Base-by-base conservation (phyloP, 2,888 invertebrate genomes). In the Archaeoteleia sp. region DNA sequence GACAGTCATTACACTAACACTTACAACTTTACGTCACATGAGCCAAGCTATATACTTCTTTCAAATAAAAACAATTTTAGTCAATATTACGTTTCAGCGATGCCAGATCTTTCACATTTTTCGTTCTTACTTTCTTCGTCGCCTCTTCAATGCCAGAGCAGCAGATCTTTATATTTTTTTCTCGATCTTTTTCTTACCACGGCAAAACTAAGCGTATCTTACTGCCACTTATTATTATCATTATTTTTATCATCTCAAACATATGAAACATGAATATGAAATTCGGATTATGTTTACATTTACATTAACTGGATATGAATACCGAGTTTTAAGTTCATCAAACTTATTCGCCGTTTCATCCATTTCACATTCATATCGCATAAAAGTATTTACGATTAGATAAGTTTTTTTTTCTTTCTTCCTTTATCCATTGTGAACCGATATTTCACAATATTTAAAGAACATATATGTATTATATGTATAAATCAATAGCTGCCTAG, bases 1-100 rank as follows among this genome's bases (percentile, higher is more conserved):
- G 35, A 58, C 58, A 54, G 42, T 32, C 43, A 71, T 69, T 20
- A 76, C 80, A 79, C 78, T 75, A 77, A 73, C 80, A 80, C 78
- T 79, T 78, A 77, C 68, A 71, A 71, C 71, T 58, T 71, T 73
- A 74, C 67, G 67, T 73, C 71, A 70, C 77, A 72, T 71, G 70
- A 75, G 61, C 45, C 60, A 67, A 68, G 27, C 48, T 62, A 68
- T 27, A 51, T 58, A 54, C 65, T 51, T 71, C 13, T 20, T 37
- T 53, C 37, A 60, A 48, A 57, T 48, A 29, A 45, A 54, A 43
- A 51, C 43, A 40, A 39, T 27, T 9, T 14, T 35, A 8, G 12
- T 34, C 14, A 40, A 13, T 10, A 6, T 13, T 12, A 5, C 25
- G 3, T 40, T 27, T 48, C n/a, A 32, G 2, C 14, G 35, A 37